phyloP scores from a whole-genome alignment of 2,113 vertebrate genomes.

The Oncorhynchus gorbuscha region DNA sequence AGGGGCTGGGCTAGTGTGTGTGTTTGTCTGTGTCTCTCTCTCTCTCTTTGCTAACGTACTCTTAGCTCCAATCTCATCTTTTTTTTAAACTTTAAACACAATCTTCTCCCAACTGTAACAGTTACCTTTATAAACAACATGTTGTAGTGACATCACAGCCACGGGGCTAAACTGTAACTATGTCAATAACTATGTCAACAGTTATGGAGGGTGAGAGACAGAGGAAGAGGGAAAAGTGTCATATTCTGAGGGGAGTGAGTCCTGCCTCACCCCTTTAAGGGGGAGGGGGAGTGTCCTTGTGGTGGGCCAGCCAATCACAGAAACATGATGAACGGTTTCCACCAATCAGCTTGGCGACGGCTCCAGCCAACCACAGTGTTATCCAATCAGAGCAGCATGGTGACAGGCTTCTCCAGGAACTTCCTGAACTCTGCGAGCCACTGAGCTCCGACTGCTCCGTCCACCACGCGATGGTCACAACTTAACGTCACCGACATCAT shows the following conservation, averaged over 20 bases:
- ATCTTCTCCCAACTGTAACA: slow-evolving; percentile 47
- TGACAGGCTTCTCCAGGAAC: slow-evolving; percentile 89
- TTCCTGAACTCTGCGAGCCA: slow-evolving; percentile 94
- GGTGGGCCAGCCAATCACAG: slow-evolving; percentile 43
- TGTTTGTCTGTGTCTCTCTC: too few relatives aligned
- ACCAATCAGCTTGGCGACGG: slow-evolving; percentile 33
- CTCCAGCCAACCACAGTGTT: slow-evolving; percentile 21
- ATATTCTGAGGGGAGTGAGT: slow-evolving; percentile 37
- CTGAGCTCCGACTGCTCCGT: slow-evolving; percentile 92
- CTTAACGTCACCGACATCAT: slow-evolving; percentile 96
- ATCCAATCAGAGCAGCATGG: slow-evolving; percentile 85
- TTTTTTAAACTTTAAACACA: slow-evolving; percentile 14
- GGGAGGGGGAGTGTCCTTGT: slow-evolving; percentile 60
- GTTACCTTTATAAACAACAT: slow-evolving; percentile 45
- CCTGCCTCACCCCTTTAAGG: slow-evolving; percentile 48
- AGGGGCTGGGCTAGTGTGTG: neutral
- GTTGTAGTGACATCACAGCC: slow-evolving; percentile 19
- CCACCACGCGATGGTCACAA: slow-evolving; percentile 93
- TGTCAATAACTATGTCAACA: slow-evolving; percentile 63
- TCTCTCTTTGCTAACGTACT: slow-evolving; percentile 9
- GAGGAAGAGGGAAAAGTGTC: slow-evolving; percentile 42
- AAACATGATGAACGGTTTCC: slow-evolving; percentile 26
- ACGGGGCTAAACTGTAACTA: slow-evolving; percentile 37
- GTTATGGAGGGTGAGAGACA: neutral
- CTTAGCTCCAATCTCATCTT: slow-evolving; percentile 12